These are phyloP conservation scores for Ispidina lecontei DNA, from an alignment of 2,797 vertebrate species.

Conservation along the genomic window DNA sequence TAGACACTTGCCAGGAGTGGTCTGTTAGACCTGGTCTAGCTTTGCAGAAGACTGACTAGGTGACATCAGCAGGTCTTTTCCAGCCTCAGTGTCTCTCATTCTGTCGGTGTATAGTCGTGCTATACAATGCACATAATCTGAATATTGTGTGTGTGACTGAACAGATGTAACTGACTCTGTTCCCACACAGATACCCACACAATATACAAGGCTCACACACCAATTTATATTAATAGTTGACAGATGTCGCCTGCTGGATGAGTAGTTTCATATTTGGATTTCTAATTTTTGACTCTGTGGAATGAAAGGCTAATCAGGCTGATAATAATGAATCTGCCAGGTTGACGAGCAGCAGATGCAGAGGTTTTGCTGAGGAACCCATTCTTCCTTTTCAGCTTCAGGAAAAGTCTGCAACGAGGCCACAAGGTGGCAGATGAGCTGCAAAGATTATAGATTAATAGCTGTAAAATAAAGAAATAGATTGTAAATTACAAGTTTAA, in stretches of 20 bases:
- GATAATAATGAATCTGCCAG: neutral
- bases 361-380: neutral
- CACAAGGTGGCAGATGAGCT: conserved; percentile 76
- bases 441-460: conserved; percentile 28
- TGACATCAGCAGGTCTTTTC: neutral
- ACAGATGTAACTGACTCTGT: neutral
- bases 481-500: neutral
- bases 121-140: neutral
- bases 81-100: neutral
- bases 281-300: neutral
- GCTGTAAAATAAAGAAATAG: neutral
- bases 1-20: neutral
- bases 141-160: neutral
- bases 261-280: neutral
- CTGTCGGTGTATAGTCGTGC: accelerated
- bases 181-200: neutral
- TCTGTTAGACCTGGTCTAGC: neutral
- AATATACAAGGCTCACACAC: neutral
- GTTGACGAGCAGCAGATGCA: neutral
- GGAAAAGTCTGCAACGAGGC: neutral
- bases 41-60: neutral
- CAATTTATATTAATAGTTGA: neutral
- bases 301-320: neutral
- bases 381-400: neutral
- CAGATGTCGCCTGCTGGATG: neutral